Conservation (phyloP, 2,888 invertebrate species). For the Alviniconcha strummeri region DNA sequence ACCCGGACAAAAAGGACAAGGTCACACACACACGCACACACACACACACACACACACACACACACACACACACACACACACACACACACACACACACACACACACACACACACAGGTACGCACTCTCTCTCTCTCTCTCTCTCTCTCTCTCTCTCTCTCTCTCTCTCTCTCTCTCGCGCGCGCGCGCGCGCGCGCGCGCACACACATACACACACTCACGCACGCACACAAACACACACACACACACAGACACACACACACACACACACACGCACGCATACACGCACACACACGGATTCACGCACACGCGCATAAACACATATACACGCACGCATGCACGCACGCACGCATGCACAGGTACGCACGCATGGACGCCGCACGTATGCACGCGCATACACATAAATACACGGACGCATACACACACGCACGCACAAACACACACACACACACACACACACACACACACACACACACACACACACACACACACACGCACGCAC, state of each 20-base stretch:
- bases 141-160: no score
- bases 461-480: background rate
- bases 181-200: no score
- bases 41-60: slow-evolving; percentile 4
- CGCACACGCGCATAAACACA: slow-evolving; percentile 13
- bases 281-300: slow-evolving; percentile 9
- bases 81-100: background rate
- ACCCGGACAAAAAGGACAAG: background rate
- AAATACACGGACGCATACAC: background rate
- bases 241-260: background rate
- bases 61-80: background rate
- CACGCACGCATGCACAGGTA: background rate
- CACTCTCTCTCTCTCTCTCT: background rate
- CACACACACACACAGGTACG: background rate
- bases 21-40: background rate
- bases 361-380: background rate
- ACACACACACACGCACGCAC: slow-evolving; percentile 8
- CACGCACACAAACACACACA: background rate
- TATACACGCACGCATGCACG: slow-evolving; percentile 9
- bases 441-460: background rate
- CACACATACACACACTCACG: background rate
- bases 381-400: background rate
- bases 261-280: slow-evolving; percentile 14
- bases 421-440: slow-evolving; percentile 2
- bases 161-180: background rate